These are phyloP conservation scores for Nephrotoma appendiculata DNA, from an alignment of 2,888 invertebrate species.

Conservation along the genomic window DNA sequence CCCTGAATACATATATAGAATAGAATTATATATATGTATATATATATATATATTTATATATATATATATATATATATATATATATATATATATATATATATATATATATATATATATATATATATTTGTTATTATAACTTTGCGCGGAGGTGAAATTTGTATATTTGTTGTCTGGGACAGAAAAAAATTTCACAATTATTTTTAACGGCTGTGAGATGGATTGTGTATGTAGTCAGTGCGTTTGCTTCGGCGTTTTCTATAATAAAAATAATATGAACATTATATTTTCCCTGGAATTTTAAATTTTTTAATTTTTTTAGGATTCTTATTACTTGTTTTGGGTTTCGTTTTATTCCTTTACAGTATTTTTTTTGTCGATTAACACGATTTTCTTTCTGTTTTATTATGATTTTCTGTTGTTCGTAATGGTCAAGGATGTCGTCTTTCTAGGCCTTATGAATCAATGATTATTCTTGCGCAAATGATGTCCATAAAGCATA, in stretches of 20 bases:
- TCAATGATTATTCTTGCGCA: neutral
- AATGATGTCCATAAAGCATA: neutral
- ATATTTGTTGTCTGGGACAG: neutral
- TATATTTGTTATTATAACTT: neutral
- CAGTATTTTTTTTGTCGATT: neutral
- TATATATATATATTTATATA: conserved; percentile 1
- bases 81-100: conserved; percentile 3
- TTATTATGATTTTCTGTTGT: neutral
- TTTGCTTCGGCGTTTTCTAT: neutral
- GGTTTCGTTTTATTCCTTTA: neutral
- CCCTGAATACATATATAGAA: too few relatives aligned
- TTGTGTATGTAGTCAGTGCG: neutral
- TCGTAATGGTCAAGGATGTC: neutral
- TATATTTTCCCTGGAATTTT: neutral
- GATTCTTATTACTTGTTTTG: neutral
- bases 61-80: conserved; percentile 3
- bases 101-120: conserved; percentile 2
- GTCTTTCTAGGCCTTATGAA: neutral
- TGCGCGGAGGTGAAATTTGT: neutral
- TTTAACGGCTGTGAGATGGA: neutral
- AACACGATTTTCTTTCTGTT: neutral
- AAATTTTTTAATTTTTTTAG: neutral
- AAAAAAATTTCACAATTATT: neutral
- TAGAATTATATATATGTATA: neutral
- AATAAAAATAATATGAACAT: neutral